phyloP scores from a whole-genome alignment of 2,113 vertebrate genomes.

The Bufo gargarizans region DNA sequence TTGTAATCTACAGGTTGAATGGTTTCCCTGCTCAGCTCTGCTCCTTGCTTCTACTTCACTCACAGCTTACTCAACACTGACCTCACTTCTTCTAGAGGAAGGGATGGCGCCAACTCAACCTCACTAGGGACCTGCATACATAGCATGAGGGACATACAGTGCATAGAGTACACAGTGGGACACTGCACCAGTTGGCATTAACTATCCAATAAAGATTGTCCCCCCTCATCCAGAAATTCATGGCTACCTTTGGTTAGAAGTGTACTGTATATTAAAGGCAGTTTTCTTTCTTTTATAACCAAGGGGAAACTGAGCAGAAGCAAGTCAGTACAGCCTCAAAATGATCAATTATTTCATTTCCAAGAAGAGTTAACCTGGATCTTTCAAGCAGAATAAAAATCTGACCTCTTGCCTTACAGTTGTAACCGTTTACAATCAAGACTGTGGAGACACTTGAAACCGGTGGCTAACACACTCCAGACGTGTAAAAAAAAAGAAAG shows the following conservation, averaged over 20 bases:
- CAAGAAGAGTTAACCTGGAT: conserved; percentile 8
- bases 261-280: not conserved
- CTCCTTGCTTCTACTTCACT: no score
- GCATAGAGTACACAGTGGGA: not conserved
- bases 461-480: not conserved
- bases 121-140: no score
- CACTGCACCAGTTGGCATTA: not conserved
- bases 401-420: conserved; percentile 22
- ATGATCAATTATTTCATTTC: conserved; percentile 44
- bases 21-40: no score
- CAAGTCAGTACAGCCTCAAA: not conserved
- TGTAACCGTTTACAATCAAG: conserved; percentile 23
- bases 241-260: not conserved
- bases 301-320: not conserved
- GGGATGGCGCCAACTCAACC: no score
- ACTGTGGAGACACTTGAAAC: not conserved
- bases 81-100: no score
- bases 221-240: not conserved
- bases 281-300: conserved; percentile 10
- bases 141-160: no score
- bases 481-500: not conserved
- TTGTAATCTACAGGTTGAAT: no score
- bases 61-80: no score
- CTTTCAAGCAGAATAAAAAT: conserved; percentile 6
- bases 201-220: not conserved